Evolutionary conservation across 2,797 vertebrate species (phyloP), one percentile per base, ranked within the genome.

Genomic region (Xyrichtys novacula): DNA sequence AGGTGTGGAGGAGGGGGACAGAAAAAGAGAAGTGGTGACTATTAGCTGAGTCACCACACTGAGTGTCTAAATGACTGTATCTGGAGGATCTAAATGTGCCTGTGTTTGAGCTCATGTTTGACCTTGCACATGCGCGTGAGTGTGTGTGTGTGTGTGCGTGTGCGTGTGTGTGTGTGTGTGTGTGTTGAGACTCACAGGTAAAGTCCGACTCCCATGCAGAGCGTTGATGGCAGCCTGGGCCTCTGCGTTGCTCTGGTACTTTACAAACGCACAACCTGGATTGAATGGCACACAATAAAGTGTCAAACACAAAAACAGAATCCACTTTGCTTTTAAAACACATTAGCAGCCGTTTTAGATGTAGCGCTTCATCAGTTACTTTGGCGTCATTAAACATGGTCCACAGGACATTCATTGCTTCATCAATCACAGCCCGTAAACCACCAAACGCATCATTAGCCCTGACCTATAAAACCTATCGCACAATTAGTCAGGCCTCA

Each of bases 201-300:
- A 85, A 80, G 92, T 94, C 67, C 92, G 94, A 65, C 92, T 94
- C 70, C 93, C 92, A 6, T 94, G 94, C 74, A 95, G 88, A 60
- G 92, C 69, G 32, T 90, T 94, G 81, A 93, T 94, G 75, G 93
- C 93, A 11, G 93, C 91, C 81, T 93, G 93, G 54, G 93, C 92
- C 85, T 94, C 93, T 67, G 91, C 90, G 61, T 94, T 94, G 89
- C 93, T 96, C 92, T 97, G 96, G 91, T 96, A 98, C 91, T 97
- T 98, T 83, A 98, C 97, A 82, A 98, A 98, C 74, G 97, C 97
- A 42, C 97, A 98, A 73, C 94, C 94, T 94, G 78, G 56, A 76
- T 76, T 71, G 85, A 84, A 88, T 50, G 79, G 84, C 78, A 84
- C 80, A 71, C 69, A 65, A 61, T 81, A 79, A 82, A 84, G 63